These are phyloP conservation scores for Calosoma granatense DNA, from an alignment of 1,140 invertebrate species.

Conservation along the genomic window DNA sequence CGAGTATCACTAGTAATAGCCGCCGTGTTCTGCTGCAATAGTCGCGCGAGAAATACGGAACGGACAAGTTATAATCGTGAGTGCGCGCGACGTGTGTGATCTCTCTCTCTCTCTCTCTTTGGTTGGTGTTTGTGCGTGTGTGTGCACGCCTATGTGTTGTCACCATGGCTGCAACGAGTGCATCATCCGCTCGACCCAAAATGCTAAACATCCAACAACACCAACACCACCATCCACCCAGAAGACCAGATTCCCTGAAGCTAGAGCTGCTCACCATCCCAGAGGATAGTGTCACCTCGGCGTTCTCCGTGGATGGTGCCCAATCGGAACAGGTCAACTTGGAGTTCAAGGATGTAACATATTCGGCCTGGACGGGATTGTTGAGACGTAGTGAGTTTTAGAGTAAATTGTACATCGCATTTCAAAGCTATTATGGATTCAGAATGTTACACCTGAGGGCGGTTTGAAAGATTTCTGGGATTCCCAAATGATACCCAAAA, in stretches of 20 bases:
- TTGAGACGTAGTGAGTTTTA: constrained; percentile 22
- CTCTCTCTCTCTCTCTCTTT: too few relatives aligned
- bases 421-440: neutral
- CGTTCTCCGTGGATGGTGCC: neutral
- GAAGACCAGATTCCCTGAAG: constrained; percentile 19
- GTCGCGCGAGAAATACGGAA: neutral
- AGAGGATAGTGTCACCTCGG: constrained; percentile 10
- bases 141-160: too few relatives aligned
- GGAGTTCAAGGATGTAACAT: constrained; percentile 20
- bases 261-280: constrained; percentile 20
- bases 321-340: constrained; percentile 14
- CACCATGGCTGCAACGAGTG: too few relatives aligned
- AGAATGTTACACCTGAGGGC: constrained; percentile 8
- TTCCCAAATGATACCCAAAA: neutral
- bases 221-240: too few relatives aligned
- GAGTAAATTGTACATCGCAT: neutral
- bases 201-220: too few relatives aligned
- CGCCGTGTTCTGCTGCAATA: too few relatives aligned
- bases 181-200: too few relatives aligned
- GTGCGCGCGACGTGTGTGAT: neutral
- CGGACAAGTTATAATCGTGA: neutral
- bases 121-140: too few relatives aligned
- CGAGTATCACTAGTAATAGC: too few relatives aligned
- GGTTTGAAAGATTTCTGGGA: constrained; percentile 3
- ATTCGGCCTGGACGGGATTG: constrained; percentile 19